Base-by-base conservation (phyloP, 2,113 vertebrate species). In the Rutilus rutilus region DNA sequence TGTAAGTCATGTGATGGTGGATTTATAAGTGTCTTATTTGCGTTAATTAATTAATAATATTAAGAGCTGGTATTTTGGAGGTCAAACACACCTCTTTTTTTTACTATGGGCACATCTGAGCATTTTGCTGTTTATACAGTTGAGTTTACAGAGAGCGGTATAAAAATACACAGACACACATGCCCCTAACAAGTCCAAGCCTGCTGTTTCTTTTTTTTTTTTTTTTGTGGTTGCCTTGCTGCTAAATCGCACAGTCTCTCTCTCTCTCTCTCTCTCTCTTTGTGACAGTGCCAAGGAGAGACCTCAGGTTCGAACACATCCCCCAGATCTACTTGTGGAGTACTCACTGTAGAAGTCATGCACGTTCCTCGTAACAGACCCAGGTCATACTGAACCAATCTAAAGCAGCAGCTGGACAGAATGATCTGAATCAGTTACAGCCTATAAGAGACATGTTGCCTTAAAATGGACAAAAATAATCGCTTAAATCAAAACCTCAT, bases 101-200 rank as follows among this genome's bases (percentile, higher is more conserved):
- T 42, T 60, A n/a, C 57, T 42, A 27, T 74, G 36, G 80, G 73
- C 59, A 74, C 80, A 82, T 85, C 76, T 73, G 82, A 84, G 60
- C 57, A 91, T 73, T 14, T 19, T 73, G 19, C 30, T 92, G 90
- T 92, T 93, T 92, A 88, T 86, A 75, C 59, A 71, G 64, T 85
- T 52, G 62, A 77, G 79, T 67, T 82, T 69, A 82, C 62, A 82
- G 62, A 69, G 79, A 80, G 39, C 2, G 27, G 80, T 82, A 45
- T 82, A 82, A 82, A 71, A 25, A 79, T 27, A 60, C 12, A 84
- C 52, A 69, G 30, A 67, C 83, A 64, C 62, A 74, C 50, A 83
- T 25, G 60, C 50, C 89, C 76, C n/a, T 78, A 75, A 88, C 93
- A 91, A 89, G 94, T 91, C 83, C 39, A 74, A 88, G 90, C 95